Base-by-base conservation (phyloP, 2,888 invertebrate genomes). In the Erannis defoliaria region DNA sequence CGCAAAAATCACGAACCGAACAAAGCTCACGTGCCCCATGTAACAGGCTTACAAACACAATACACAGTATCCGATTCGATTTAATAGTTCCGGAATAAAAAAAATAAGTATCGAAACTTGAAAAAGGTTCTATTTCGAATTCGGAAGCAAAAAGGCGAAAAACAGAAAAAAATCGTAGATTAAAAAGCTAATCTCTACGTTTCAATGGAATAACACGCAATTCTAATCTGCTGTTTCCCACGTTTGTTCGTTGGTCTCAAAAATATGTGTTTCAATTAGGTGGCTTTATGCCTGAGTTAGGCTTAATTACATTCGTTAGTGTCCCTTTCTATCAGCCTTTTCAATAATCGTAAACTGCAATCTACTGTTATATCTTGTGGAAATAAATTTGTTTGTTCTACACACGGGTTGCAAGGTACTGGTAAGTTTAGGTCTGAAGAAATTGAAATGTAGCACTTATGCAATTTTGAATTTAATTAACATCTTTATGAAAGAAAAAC, bases 281-380 rank as follows among this genome's bases (percentile, higher is more conserved):
- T 69, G 70, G 40, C 31, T 62, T 58, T 56, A 67, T 65, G 65
- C 65, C 66, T 70, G 70, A 69, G 75, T 76, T 77, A 73, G 74
- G 70, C 76, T 84, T 85, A 85, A 86, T 88, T 85, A 82, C 80
- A 78, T 80, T 83, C 77, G 77, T 79, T 82, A 80, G 72, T 59
- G 64, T 61, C 72, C 72, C 71, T 79, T 80, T 82, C 84, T 85
- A 85, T 85, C 84, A 81, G 82, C 69, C 72, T 80, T 75, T 73
- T 75, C 86, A 73, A 88, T 86, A 86, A 89, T 87, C 89, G 88
- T 90, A 90, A 89, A 90, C 77, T 82, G 80, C 82, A 89, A 89
- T 88, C 83, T 84, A 78, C 81, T 75, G 78, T 84, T 80, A 67
- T 68, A 71, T 68, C 68, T 63, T 33, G 62, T 66, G 76, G 70